These are phyloP conservation scores for Ataeniobius toweri DNA, from an alignment of 2,797 vertebrate species.

Conservation along the genomic window DNA sequence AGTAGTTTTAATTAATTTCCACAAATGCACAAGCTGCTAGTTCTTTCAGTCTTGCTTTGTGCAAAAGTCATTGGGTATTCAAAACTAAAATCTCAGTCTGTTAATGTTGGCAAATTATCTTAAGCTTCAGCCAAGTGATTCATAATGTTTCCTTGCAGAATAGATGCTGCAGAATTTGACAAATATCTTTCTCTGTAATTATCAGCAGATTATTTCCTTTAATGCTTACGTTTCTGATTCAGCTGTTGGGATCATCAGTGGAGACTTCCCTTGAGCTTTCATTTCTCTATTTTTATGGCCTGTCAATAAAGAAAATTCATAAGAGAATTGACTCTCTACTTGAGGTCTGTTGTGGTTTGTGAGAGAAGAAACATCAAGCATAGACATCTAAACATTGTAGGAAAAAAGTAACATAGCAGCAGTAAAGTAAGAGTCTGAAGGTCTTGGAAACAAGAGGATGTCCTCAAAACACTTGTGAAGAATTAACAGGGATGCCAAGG, in stretches of 20 bases:
- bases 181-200: not conserved
- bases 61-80: not conserved
- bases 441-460: conserved; percentile 73
- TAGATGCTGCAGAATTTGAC: conserved; percentile 1
- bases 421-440: conserved; percentile 63
- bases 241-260: not conserved
- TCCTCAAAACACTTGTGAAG: conserved; percentile 79
- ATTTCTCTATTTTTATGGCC: conserved; percentile 7
- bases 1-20: not conserved
- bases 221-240: not conserved
- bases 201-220: not conserved
- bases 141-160: not conserved
- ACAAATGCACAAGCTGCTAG: not conserved
- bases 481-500: conserved; percentile 74
- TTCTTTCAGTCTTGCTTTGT: conserved; percentile 5
- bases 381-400: conserved; percentile 60
- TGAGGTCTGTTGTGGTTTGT: conserved; percentile 35
- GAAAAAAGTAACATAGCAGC: conserved; percentile 57
- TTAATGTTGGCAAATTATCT: not conserved
- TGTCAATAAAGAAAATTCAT: conserved; percentile 18
- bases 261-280: conserved; percentile 12
- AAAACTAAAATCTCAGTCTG: not conserved
- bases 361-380: conserved; percentile 43
- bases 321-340: conserved; percentile 8
- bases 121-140: not conserved